Percentiles rank a stretch among this genome's conserved stretches.
phyloP scores from a whole-genome alignment of 64 coral and sea anemone species.

The Montipora capricornis region DNA sequence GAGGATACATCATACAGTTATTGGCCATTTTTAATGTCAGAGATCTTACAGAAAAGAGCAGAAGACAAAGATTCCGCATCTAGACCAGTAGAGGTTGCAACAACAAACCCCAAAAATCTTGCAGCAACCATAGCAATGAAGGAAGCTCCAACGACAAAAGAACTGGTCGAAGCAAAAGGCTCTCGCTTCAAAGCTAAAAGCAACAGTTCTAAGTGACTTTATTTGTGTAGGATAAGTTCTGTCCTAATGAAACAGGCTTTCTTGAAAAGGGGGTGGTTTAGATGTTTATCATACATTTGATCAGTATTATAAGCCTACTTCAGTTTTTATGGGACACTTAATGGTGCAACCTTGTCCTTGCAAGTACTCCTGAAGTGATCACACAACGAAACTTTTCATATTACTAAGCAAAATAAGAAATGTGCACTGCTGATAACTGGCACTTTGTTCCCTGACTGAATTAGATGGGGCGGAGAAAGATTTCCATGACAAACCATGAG shows the following conservation, averaged over 20 bases:
- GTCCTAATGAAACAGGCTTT: background rate
- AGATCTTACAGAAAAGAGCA: constrained; percentile 6
- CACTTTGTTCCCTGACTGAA: too few species aligned
- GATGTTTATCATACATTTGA: constrained; percentile 1
- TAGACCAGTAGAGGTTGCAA: background rate
- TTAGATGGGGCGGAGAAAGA: too few species aligned
- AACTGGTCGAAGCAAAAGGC: constrained; percentile 16
- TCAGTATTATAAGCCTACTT: constrained; percentile 9
- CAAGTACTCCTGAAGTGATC: too few species aligned
- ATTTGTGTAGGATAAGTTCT: constrained; percentile 3
- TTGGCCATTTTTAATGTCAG: background rate
- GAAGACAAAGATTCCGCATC: background rate
- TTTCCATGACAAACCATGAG: background rate
- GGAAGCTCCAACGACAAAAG: constrained; percentile 12
- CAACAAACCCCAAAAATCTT: constrained; percentile 15
- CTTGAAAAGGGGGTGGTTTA: background rate
- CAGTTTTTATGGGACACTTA: background rate
- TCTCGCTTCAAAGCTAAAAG: background rate
- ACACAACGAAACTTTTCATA: too few species aligned
- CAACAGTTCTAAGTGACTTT: constrained; percentile 1
- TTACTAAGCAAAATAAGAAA: too few species aligned
- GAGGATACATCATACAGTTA: constrained; percentile 27
- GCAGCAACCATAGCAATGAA: constrained; percentile 51
- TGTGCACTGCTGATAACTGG: too few species aligned
- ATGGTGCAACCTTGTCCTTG: too few species aligned